A percentile compares a stretch with the other conserved stretches of the same genome.
Conservation (phyloP, 2,797 vertebrate genomes). For the Lacerta viridis region DNA sequence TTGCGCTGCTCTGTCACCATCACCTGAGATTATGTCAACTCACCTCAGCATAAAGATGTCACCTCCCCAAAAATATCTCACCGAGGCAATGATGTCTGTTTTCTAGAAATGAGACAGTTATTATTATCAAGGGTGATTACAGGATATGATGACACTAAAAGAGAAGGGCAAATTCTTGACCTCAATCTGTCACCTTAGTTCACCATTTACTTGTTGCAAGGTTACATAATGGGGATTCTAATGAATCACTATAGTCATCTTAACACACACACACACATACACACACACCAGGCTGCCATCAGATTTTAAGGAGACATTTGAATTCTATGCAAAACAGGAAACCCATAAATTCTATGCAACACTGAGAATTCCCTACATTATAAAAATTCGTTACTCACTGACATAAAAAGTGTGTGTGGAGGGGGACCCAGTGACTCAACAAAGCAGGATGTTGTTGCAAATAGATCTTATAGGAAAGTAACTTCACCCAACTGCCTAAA, state of each 20-base stretch:
- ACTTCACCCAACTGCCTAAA: not conserved
- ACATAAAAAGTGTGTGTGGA: not conserved
- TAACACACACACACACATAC: not conserved
- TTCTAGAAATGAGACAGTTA: constrained; percentile 39
- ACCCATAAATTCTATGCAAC: constrained; percentile 12
- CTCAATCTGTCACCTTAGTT: constrained; percentile 32
- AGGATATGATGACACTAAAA: constrained; percentile 20
- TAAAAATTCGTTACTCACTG: not conserved
- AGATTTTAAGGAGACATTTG: constrained; percentile 23
- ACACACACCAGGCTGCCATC: not conserved
- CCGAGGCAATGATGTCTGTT: constrained; percentile 13
- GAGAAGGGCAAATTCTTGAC: constrained; percentile 33
- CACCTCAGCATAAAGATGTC: constrained; percentile 19
- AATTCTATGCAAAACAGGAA: constrained; percentile 17
- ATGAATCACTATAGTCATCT: constrained; percentile 34
- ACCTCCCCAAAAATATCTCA: constrained; percentile 19
- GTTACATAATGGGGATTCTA: not conserved
- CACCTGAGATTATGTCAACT: not conserved
- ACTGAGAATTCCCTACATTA: not conserved
- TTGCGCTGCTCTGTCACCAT: constrained; percentile 2
- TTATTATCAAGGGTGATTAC: not conserved
- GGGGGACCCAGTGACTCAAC: not conserved
- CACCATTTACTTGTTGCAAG: constrained; percentile 37
- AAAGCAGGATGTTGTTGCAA: not conserved
- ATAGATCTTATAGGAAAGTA: not conserved